A percentile compares a stretch with the other conserved stretches of the same genome.
Evolutionary conservation across 2,888 invertebrate genomes (phyloP).

Genomic region (Acanthosepion lycidas): DNA sequence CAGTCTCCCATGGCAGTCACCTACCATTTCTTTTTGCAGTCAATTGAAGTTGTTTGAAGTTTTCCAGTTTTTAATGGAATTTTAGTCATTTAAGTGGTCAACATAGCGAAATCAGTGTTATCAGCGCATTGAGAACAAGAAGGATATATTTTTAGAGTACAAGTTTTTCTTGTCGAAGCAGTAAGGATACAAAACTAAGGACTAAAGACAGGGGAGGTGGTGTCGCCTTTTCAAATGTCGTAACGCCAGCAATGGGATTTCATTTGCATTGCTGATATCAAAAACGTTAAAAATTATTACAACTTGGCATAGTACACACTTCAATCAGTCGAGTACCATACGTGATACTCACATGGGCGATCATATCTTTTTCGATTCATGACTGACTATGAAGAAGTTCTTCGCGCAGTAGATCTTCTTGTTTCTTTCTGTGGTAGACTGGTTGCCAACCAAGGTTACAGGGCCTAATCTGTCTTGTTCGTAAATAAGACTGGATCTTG

Average conservation of each 20-base stretch:
- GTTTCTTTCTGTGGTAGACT: too few species aligned
- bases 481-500: too few species aligned
- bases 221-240: not conserved
- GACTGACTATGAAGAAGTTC: too few species aligned
- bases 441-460: too few species aligned
- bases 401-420: too few species aligned
- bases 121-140: not conserved
- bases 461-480: too few species aligned
- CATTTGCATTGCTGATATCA: conserved; percentile 36
- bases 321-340: too few species aligned
- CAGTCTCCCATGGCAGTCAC: conserved; percentile 65
- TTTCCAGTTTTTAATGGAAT: conserved; percentile 71
- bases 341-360: too few species aligned
- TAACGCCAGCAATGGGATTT: not conserved
- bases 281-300: not conserved
- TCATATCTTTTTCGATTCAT: too few species aligned
- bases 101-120: conserved; percentile 58
- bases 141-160: not conserved
- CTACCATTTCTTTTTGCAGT: conserved; percentile 71
- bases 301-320: not conserved
- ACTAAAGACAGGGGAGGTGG: not conserved
- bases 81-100: conserved; percentile 71
- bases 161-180: not conserved
- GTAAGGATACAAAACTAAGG: not conserved
- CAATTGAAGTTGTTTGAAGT: conserved; percentile 70